Base-by-base conservation (phyloP, 92 coral and sea anemone genomes). In the Siderastrea siderea region DNA sequence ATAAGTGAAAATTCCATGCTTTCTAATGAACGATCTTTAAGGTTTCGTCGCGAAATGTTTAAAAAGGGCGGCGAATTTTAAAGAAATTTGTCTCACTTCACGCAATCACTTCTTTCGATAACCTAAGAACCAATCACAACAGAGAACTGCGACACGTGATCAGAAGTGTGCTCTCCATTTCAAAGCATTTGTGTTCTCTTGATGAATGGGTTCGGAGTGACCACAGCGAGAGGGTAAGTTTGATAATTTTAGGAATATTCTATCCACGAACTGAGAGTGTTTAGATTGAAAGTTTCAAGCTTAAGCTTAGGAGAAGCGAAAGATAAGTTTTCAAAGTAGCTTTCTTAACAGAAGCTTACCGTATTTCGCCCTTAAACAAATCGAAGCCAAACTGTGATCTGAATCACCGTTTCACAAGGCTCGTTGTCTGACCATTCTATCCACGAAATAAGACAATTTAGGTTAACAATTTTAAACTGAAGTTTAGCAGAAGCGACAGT, bases 71-170 rank as follows among this genome's bases (percentile, higher is more conserved):
- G 68, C 8, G 4, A 67, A 17, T 38, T 2, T 11, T 3, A 43
- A 67, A 1, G 48, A 44, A 67, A 67, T 67, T 3, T 0, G 13
- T 44, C 48, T 67, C 71, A 38, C 71, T 67, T 79, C 71, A 77
- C 68, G 68, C 81, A 77, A 46, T 77, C 50, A 47, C 66, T 19
- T 45, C 19, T 45, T 14, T 48, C 6, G 26, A 4, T 38, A 11
- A 43, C 57, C 9, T 3, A 13, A 26, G 67, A 62, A 17, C 83
- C 83, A 79, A 79, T 79, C 83, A 64, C 6, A 11, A 49, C 2
- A 52, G 47, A 19, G 60, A 79, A 0, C 8, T n/a, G 7, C 7
- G n/a, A 7, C 82, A 78, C 82, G 70, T 78, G 82, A 78, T 1
- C 55, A 51, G 52, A 5, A 38, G 19, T 43, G 58, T 2, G 44